phyloP scores from a whole-genome alignment of 2,113 vertebrate genomes.

The Gymnocephalus cernua region DNA sequence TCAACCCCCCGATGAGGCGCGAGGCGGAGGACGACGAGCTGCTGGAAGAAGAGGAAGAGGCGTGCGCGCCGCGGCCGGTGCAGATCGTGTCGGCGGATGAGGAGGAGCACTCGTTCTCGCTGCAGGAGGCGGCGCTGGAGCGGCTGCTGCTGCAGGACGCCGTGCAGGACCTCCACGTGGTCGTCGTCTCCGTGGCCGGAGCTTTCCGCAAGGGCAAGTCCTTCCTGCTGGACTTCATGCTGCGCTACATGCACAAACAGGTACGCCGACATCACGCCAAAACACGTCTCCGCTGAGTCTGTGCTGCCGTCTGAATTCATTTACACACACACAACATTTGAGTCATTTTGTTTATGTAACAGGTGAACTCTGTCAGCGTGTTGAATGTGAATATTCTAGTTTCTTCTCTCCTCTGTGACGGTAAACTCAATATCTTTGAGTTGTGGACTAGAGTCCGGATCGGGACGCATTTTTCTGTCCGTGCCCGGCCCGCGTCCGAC shows the following conservation, averaged over 20 bases:
- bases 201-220: slow-evolving; percentile 98
- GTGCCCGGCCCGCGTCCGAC: too few relatives aligned
- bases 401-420: too few relatives aligned
- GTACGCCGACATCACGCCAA: slow-evolving; percentile 65
- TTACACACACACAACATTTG: too few relatives aligned
- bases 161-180: slow-evolving; percentile 92
- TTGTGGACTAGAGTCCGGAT: too few relatives aligned
- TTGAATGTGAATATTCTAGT: too few relatives aligned
- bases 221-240: slow-evolving; percentile 98
- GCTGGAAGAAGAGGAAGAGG: slow-evolving; percentile 77
- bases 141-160: slow-evolving; percentile 92
- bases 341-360: too few relatives aligned
- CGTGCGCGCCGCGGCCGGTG: slow-evolving; percentile 83
- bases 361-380: too few relatives aligned
- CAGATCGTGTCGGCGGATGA: slow-evolving; percentile 94
- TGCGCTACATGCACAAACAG: slow-evolving; percentile 97
- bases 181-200: slow-evolving; percentile 97
- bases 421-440: too few relatives aligned
- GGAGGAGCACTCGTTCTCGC: slow-evolving; percentile 93
- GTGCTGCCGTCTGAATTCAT: too few relatives aligned
- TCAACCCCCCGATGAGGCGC: slow-evolving; percentile 32
- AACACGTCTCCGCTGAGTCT: too few relatives aligned
- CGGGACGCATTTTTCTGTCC: too few relatives aligned
- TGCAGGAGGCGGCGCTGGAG: slow-evolving; percentile 92
- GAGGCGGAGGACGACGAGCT: slow-evolving; percentile 57